Evolutionary conservation across 1,140 invertebrate species (phyloP), one percentile per base, ranked within the genome.

Genomic region (Odontomachus brunneus): DNA sequence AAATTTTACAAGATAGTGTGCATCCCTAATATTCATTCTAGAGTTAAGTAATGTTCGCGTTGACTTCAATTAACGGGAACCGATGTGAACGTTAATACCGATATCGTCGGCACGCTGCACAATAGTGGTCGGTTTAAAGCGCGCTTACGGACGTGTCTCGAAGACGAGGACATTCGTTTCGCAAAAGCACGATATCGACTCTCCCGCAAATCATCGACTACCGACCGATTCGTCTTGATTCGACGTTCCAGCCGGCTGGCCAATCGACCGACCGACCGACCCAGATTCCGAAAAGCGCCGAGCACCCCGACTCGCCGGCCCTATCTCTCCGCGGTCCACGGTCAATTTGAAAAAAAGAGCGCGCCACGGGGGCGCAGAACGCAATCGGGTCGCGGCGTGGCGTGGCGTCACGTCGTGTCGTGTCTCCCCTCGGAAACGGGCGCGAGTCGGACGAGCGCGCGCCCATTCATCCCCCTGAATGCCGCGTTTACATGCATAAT

Each of bases 401-500:
- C 57, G 24, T 44, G 19, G 38, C 44, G 55, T 24, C 19, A 33
- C 63, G 38, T 33, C 55, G 57, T 15, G 44, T 65, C 26, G 7
- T n/a, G n/a, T n/a, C n/a, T n/a, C n/a, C 59, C 55, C 73, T 51
- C 55, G 66, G n/a, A 82, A 73, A 63, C 66, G 19, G 49, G 44
- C 49, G 38, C 48, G 83, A 82, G 83, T 89, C 73, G 80, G 84
- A 91, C 86, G 78, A 60, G 78, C 82, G 69, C 60, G 62, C 81
- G 82, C 72, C 83, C 86, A 88, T 89, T 90, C 88, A 88, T 90
- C 72, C 87, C 74, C 51, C 69, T 89, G 87, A 90, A 88, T 85
- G 82, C 83, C 82, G 82, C 69, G 88, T 90, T 90, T 91, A 90
- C 89, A 88, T 90, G 84, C 87, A 89, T 88, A 89, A 90, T 88